These are phyloP conservation scores for Cosmia trapezina DNA, from an alignment of 2,888 invertebrate genomes.

Conservation along the genomic window DNA sequence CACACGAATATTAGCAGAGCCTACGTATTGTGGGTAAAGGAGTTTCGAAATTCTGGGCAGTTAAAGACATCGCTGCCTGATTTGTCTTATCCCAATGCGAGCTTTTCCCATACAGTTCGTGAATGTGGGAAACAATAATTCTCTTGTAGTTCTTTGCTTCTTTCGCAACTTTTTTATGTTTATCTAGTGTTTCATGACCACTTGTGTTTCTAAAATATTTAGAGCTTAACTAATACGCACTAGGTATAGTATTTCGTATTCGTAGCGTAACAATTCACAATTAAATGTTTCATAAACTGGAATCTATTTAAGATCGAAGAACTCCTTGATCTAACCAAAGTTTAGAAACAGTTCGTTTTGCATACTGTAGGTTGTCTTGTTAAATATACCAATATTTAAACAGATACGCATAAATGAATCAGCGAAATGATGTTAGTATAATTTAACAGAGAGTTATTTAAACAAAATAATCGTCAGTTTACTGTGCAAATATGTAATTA, in stretches of 20 bases:
- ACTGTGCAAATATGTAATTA: slow-evolving; percentile 37
- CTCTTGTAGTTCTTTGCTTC: neutral
- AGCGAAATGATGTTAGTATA: slow-evolving; percentile 4
- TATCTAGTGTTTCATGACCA: neutral
- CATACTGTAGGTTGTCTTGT: slow-evolving; percentile 15
- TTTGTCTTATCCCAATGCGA: neutral
- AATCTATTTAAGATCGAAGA: neutral
- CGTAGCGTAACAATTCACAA: slow-evolving; percentile 24
- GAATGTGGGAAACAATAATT: neutral
- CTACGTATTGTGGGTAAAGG: neutral
- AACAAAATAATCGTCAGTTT: slow-evolving; percentile 41
- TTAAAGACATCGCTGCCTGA: no score
- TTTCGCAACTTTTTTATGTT: neutral
- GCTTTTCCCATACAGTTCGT: neutral
- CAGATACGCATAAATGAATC: slow-evolving; percentile 20
- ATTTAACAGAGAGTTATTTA: slow-evolving; percentile 36
- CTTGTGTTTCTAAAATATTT: slow-evolving; percentile 33
- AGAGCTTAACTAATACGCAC: slow-evolving; percentile 41
- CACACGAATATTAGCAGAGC: no score
- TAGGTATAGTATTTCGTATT: slow-evolving; percentile 5
- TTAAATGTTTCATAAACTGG: neutral
- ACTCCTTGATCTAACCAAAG: neutral
- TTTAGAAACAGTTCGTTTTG: slow-evolving; percentile 18
- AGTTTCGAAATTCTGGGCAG: neutral
- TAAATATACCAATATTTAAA: slow-evolving; percentile 28